Evolutionary conservation across 2,113 vertebrate species (phyloP).

Genomic region (Odontophorus gujanensis): DNA sequence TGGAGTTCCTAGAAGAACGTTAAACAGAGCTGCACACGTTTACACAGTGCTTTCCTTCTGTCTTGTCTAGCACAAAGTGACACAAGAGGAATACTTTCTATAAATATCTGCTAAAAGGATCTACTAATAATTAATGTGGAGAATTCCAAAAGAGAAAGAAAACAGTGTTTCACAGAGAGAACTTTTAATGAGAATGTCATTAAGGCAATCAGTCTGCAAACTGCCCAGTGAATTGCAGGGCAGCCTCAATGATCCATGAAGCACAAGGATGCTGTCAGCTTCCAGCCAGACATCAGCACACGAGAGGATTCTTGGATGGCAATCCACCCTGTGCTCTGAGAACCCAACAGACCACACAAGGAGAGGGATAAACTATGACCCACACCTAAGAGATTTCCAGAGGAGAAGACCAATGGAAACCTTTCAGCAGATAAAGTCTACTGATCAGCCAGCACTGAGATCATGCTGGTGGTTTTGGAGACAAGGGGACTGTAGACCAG

Average conservation of each 20-base stretch:
- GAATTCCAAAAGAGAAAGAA: neutral
- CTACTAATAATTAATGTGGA: constrained; percentile 5
- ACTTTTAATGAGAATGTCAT: neutral
- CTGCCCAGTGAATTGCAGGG: neutral
- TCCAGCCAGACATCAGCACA: rapidly evolving
- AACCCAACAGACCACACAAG: neutral
- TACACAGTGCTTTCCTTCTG: neutral
- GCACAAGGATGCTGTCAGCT: neutral
- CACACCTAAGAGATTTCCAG: rapidly evolving
- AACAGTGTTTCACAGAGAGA: neutral
- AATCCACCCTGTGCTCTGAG: neutral
- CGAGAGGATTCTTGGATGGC: rapidly evolving
- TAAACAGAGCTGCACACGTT: neutral
- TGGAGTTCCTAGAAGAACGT: neutral
- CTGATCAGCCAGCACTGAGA: neutral
- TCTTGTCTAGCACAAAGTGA: neutral
- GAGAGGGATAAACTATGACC: rapidly evolving
- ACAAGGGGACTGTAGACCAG: neutral
- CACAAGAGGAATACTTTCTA: neutral
- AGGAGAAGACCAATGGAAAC: neutral
- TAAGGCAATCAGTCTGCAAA: neutral
- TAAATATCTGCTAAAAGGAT: neutral
- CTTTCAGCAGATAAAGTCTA: neutral
- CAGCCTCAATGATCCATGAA: neutral
- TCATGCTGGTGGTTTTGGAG: neutral